Evolutionary conservation across 2,888 invertebrate genomes (phyloP).

Genomic region (Archaeoteleia sp.): DNA sequence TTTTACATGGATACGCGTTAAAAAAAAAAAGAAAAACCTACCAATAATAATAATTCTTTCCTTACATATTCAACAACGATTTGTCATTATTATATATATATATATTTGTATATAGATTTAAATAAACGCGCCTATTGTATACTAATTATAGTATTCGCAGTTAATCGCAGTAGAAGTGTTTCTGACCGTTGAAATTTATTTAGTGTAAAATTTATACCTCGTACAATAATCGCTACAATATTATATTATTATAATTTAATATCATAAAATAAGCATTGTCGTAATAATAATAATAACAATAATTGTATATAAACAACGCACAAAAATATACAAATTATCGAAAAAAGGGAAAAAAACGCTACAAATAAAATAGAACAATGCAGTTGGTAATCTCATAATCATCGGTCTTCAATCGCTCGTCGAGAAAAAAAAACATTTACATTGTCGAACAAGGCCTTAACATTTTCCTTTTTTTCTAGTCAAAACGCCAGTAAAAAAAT

Average conservation of each 20-base stretch:
- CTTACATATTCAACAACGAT: constrained; percentile 10
- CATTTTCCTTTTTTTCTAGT: constrained; percentile 42
- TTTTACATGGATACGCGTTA: constrained; percentile 9
- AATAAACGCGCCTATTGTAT: background rate
- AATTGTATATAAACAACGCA: constrained; percentile 46
- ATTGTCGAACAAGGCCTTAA: constrained; percentile 14
- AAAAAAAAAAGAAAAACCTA: constrained; percentile 1
- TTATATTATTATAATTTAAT: constrained; percentile 43
- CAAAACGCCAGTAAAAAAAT: constrained; percentile 33
- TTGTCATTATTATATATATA: background rate
- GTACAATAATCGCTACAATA: constrained; percentile 48
- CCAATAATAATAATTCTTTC: constrained; percentile 11
- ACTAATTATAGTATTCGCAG: constrained; percentile 3
- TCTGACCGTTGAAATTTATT: too few species aligned
- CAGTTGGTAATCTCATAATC: constrained; percentile 42
- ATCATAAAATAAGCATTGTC: constrained; percentile 48
- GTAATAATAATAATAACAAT: constrained; percentile 39
- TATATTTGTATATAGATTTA: constrained; percentile 7
- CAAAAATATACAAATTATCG: constrained; percentile 49
- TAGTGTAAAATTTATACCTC: constrained; percentile 43
- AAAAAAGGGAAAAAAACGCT: constrained; percentile 36
- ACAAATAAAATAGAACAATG: constrained; percentile 27
- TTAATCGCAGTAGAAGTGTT: too few species aligned
- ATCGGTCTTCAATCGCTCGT: constrained; percentile 19
- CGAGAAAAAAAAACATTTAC: constrained; percentile 13